A percentile compares a stretch with the other conserved stretches of the same genome.
Evolutionary conservation across 2,113 vertebrate species (phyloP).

Genomic region (Catharus fuscescens): DNA sequence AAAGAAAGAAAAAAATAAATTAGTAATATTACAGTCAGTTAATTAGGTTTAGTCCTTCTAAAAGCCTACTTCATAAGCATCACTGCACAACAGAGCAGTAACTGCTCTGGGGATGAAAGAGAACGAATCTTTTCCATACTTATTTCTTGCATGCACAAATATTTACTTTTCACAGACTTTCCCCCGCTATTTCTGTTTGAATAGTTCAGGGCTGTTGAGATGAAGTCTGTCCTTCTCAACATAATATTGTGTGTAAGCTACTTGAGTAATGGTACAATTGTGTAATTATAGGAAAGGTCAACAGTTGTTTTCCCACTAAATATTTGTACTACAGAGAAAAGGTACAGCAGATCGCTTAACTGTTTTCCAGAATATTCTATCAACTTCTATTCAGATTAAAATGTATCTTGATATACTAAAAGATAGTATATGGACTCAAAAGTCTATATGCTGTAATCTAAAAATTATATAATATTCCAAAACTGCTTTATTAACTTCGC

Average conservation of each 20-base stretch:
- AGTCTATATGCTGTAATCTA: neutral
- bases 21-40: conserved; percentile 68
- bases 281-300: conserved; percentile 32
- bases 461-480: neutral
- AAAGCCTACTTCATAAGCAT: conserved; percentile 48
- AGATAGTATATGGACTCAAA: neutral
- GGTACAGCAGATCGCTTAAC: neutral
- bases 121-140: neutral
- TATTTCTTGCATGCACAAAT: conserved; percentile 47
- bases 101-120: neutral
- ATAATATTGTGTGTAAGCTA: conserved; percentile 5
- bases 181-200: neutral
- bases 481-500: neutral
- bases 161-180: conserved; percentile 36
- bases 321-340: conserved; percentile 1
- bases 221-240: neutral
- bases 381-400: neutral
- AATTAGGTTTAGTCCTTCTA: conserved; percentile 59
- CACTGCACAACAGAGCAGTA: neutral
- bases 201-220: conserved; percentile 19
- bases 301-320: conserved; percentile 37
- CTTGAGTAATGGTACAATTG: conserved; percentile 5
- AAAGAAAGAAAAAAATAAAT: conserved; percentile 65
- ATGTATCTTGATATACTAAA: neutral
- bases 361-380: neutral